Percentiles rank a stretch among this genome's conserved stretches.
These are phyloP conservation scores for Trachelus iudaicus DNA, from an alignment of 2,888 invertebrate species.

Conservation along the genomic window DNA sequence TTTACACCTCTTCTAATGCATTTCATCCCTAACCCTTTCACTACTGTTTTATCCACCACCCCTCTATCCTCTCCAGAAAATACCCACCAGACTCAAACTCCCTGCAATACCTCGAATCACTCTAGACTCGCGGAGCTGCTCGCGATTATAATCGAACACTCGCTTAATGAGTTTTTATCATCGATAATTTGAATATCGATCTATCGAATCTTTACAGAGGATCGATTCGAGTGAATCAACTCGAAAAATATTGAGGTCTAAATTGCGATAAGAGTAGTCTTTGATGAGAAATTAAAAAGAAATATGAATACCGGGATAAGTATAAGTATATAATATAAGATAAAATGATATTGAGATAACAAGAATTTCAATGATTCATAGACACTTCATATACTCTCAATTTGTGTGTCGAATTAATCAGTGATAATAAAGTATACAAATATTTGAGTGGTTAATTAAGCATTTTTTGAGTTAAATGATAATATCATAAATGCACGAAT, in stretches of 20 bases:
- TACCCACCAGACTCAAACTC: neutral
- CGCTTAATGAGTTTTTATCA: neutral
- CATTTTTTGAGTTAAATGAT: neutral
- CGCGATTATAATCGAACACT: neutral
- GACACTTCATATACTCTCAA: too few relatives aligned
- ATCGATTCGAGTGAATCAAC: neutral
- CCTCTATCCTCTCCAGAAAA: neutral
- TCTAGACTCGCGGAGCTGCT: neutral
- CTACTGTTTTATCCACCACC: neutral
- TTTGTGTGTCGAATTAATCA: neutral
- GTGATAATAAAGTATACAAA: neutral
- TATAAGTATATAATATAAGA: too few relatives aligned
- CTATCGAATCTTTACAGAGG: neutral
- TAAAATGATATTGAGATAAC: too few relatives aligned
- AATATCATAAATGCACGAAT: neutral
- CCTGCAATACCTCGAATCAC: neutral
- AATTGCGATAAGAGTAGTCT: neutral
- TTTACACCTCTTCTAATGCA: neutral
- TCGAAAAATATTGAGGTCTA: neutral
- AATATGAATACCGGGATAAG: too few relatives aligned
- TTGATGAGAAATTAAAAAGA: neutral
- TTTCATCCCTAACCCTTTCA: neutral
- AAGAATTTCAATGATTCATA: too few relatives aligned
- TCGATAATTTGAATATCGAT: neutral
- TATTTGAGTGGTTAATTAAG: neutral